Evolutionary conservation across 2,113 vertebrate genomes (phyloP), one percentile per base, ranked within the genome.

Genomic region (Albula glossodonta): DNA sequence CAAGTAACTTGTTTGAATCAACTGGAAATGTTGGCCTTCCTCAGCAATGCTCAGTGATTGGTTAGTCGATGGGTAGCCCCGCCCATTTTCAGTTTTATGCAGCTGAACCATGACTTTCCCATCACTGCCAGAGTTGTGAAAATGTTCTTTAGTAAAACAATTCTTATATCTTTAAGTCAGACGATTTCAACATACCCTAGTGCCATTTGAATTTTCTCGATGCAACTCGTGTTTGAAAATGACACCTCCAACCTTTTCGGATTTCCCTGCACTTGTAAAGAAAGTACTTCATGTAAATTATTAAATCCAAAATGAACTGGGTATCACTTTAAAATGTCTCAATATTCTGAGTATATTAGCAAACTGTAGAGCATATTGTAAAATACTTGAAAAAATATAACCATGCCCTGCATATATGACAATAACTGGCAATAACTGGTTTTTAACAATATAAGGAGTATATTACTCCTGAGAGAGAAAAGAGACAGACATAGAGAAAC

Each of bases 261-360:
- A 4, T 41, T 41, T 22, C 2, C 31, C 70, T 74, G 70, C n/a
- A 66, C 25, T n/a, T 74, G 70, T 74, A n/a, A 74, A 22, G 31
- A 70, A 74, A 74, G 70, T 74, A 74, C 70, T 74, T n/a, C 70
- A 74, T 31, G 25, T 74, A 74, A 74, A 74, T 9, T 74, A 74
- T 74, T 25, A n/a, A 74, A 74, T 74, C 2, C 4, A 31, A 74
- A 31, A 74, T 8, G 25, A 74, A 31, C 5, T n/a, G 70, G 22
- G n/a, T 22, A 74, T 31, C 7, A 31, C n/a, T 74, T 74, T 22
- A 74, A 74, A 9, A 74, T 31, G 25, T 74, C 8, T 2, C 7
- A 9, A 74, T n/a, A 74, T 74, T n/a, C 70, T 31, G 70, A 74
- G 25, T 74, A 74, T n/a, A 31, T 74, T 74, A 31, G 70, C 63